Evolutionary conservation across 2,888 invertebrate species (phyloP), one percentile per base, ranked within the genome.

Genomic region (Phania funesta): DNA sequence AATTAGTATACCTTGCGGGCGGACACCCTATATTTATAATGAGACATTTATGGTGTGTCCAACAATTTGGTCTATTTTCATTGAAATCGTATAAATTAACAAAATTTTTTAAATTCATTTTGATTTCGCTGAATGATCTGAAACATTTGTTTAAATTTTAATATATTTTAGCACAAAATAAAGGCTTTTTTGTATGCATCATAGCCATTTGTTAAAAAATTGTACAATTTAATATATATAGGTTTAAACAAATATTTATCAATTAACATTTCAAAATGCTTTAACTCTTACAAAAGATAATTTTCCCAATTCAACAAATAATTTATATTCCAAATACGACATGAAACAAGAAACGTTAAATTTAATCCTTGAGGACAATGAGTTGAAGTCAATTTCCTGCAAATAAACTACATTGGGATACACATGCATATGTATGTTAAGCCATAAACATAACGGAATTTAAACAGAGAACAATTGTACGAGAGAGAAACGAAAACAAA

Each of bases 381-480:
- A 38, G 52, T 67, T 67, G 29, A 67, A 68, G 60, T 68, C 32
- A 68, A 76, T 76, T 76, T 68, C 13, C 60, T 20, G 26, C 41
- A 76, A 58, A 68, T 60, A 68, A 76, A 58, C 22, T 60, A 13
- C 41, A 67, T 48, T 67, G 50, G 58, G 58, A 58, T 11, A 54
- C 11, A 18, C 11, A 26, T 38, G 18, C 18, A 24, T 32, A 46
- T 16, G 2, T 1, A 22, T 1, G 7, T 13, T 5, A 7, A 20
- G 9, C 4, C 22, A 11, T n/a, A 22, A 9, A 38, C 9, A 41
- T 2, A 22, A 24, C 50, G 16, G 0, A 26, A 3, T 3, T 16
- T 32, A 13, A 26, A 20, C 54, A 20, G 22, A 35, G 3, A 29
- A 6, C n/a, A n/a, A n/a, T n/a, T n/a, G n/a, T n/a, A 26, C 3